Evolutionary conservation across 53 echinoderm and acorn worm genomes (phyloP).

Genomic region (Patiria pectinifera): DNA sequence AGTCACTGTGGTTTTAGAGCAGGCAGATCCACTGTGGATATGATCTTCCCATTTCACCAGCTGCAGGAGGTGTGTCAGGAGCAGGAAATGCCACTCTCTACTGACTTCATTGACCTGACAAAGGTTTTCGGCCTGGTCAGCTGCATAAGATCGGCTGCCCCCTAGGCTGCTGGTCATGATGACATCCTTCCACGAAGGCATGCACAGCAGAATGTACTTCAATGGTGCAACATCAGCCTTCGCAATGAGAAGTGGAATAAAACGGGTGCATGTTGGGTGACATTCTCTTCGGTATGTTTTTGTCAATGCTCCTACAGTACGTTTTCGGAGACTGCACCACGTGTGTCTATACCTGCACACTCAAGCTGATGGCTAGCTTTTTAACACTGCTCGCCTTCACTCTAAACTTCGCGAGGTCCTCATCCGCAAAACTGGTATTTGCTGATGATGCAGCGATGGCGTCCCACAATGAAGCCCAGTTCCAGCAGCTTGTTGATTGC

Average conservation of each 20-base stretch:
- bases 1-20: not conserved
- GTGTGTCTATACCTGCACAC: not conserved
- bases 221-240: not conserved
- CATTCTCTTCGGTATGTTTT: not conserved
- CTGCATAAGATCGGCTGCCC: not conserved
- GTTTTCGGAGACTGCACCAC: not conserved
- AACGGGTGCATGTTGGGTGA: not conserved
- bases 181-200: too few species aligned
- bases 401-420: too few species aligned
- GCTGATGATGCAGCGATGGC: too few species aligned
- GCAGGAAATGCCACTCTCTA: not conserved
- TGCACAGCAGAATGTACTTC: too few species aligned
- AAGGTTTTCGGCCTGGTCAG: not conserved
- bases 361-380: too few species aligned
- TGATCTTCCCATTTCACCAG: not conserved
- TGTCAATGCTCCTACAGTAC: not conserved
- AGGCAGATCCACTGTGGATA: too few species aligned
- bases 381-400: too few species aligned
- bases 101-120: not conserved
- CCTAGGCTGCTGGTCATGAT: not conserved
- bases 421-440: too few species aligned
- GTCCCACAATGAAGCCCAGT: too few species aligned
- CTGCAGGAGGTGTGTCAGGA: conserved; percentile 19
- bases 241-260: not conserved
- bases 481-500: too few species aligned